Conservation (phyloP, 2,888 invertebrate species). For the Leistus spinibarbis region DNA sequence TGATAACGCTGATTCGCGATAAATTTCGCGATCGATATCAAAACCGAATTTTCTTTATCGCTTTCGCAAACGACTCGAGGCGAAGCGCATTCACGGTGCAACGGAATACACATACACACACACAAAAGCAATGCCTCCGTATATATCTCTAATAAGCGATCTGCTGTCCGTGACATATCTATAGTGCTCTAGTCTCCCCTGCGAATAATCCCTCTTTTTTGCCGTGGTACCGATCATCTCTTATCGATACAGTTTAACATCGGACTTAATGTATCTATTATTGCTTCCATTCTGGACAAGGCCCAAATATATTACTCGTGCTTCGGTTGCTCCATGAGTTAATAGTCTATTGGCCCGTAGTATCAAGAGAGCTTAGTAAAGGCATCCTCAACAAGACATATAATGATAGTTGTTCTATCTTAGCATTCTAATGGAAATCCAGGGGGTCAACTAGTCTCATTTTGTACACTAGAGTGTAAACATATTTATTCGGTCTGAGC, state of each 20-base stretch:
- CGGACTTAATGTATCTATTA: slow-evolving; percentile 45
- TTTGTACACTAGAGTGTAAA: too few relatives aligned
- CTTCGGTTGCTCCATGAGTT: neutral
- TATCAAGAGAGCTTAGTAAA: too few relatives aligned
- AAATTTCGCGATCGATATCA: slow-evolving; percentile 25
- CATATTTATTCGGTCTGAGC: too few relatives aligned
- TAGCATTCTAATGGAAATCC: too few relatives aligned
- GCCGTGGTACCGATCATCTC: neutral
- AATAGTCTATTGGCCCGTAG: neutral
- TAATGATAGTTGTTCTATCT: too few relatives aligned
- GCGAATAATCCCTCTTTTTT: neutral
- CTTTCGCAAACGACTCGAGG: slow-evolving; percentile 22
- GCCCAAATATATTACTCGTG: neutral
- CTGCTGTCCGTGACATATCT: slow-evolving; percentile 48
- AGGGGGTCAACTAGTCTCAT: too few relatives aligned
- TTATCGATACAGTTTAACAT: slow-evolving; percentile 48
- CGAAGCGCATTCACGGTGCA: slow-evolving; percentile 14
- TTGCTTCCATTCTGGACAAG: slow-evolving; percentile 22
- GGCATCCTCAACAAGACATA: too few relatives aligned
- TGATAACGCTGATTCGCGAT: slow-evolving; percentile 6
- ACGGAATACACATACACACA: neutral
- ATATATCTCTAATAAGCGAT: slow-evolving; percentile 50
- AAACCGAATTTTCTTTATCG: slow-evolving; percentile 23
- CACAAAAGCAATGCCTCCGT: slow-evolving; percentile 9
- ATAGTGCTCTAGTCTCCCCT: slow-evolving; percentile 37